Evolutionary conservation across 1,140 invertebrate genomes (phyloP), one percentile per base, ranked within the genome.

Genomic region (Aphelenchoides fujianensis): DNA sequence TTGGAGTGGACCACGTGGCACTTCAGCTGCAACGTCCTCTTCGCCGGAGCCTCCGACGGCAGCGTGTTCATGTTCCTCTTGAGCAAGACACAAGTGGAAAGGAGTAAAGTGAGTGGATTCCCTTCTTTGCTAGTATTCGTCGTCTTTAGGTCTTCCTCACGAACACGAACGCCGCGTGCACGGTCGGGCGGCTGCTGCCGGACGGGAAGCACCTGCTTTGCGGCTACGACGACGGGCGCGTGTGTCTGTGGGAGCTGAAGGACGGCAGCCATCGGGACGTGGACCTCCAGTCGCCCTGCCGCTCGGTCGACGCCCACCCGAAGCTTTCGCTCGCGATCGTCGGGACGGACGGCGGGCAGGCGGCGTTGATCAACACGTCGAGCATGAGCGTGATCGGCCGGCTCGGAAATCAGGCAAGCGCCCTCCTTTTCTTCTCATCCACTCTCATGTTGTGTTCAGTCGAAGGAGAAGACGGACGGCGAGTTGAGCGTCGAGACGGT

Each of bases 1-100:
- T 69, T 76, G 12, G 59, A 76, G 34, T 76, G 74, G 74, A 41
- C 70, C 16, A 52, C 78, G 12, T 76, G 74, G 74, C 74, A 76
- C 28, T 55, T 62, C 12, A 31, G 59, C 12, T 70, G 37, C 5
- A 53, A 76, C 59, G 74, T 76, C 68, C 64, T 76, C 34, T 74
- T 76, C 72, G 57, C 69, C 31, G 74, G 74, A 3, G 28, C 23
- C 9, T 30, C 36, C 2, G 69, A 73, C 27, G 74, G 75, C 7
- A 27, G 32, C 27, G n/a, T 78, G 19, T 74, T 41, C 53, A 78
- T 76, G 74, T 76, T 72, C 55, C 63, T 76, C 16, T 52, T 76
- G 16, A 35, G 2, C 31, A 35, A 19, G 28, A 16, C 9, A 12
- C n/a, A 32, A 3, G 59, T 76, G 27, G 70, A 72, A 27, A 61